Evolutionary conservation across 2,113 vertebrate genomes (phyloP), one percentile per base, ranked within the genome.

Genomic region (Alethe castanea): DNA sequence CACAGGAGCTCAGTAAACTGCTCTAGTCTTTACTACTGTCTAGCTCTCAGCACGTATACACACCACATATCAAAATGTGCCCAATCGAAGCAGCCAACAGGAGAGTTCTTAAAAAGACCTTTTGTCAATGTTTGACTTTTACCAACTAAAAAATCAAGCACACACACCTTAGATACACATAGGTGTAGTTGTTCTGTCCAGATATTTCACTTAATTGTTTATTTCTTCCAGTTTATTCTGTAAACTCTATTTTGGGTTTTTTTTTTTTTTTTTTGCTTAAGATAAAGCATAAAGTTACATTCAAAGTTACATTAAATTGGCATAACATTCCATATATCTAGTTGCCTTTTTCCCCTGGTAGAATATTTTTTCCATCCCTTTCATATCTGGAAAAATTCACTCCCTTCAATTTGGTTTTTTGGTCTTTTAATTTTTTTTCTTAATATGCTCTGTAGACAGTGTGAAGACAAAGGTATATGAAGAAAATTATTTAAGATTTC

Each of bases 391-490:
- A 24, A 82, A 19, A 81, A 36, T 31, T 50, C 2, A 0, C 3
- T 69, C 5, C 8, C 7, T 36, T 54, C 18, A 31, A 7, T 38
- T 47, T 28, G 5, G 0, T 3, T 9, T 65, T 24, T n/a, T 48
- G 35, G 4, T 0, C 25, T 33, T 19, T 48, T 5, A 3, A 22
- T 45, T 23, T 14, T 47, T 72, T 38, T 28, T 25, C 4, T 42
- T 35, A 22, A 35, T 77, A n/a, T 14, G 15, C 4, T 56, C 0
- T 61, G 11, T 60, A 61, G 19, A 12, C 14, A 56, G 7, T 65
- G 9, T 33, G 53, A 72, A 73, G 44, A 78, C 25, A 79, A 67
- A 76, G 9, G 4, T 59, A n/a, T 67, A 25, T 25, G 8, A 35
- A 59, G 29, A 91, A 72, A 84, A 50, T 5, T 24, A 33, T 38